phyloP scores from a whole-genome alignment of 2,888 invertebrate species.

The Frankliniella fusca region DNA sequence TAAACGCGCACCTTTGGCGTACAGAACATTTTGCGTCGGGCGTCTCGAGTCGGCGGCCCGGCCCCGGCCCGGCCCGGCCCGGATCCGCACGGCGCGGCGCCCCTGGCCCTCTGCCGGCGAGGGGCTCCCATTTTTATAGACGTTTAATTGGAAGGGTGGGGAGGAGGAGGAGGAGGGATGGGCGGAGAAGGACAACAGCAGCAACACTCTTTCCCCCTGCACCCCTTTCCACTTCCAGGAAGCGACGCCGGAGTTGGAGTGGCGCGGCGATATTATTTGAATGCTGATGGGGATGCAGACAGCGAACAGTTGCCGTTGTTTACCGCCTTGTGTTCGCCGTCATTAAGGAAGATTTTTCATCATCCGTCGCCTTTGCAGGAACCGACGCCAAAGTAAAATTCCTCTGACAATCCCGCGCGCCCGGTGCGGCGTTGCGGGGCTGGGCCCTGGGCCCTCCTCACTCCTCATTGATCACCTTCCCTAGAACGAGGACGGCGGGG shows the following conservation, averaged over 20 bases:
- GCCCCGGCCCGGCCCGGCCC: too few species aligned
- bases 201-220: not conserved
- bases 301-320: not conserved
- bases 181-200: not conserved
- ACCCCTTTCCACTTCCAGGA: not conserved
- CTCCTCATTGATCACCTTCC: too few species aligned
- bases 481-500: too few species aligned
- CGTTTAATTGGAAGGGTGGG: not conserved
- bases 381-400: not conserved
- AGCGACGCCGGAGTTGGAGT: not conserved
- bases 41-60: too few species aligned
- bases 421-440: not conserved
- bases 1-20: too few species aligned
- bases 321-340: not conserved
- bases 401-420: too few species aligned
- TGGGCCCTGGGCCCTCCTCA: too few species aligned
- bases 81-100: too few species aligned
- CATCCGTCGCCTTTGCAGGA: not conserved
- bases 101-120: too few species aligned
- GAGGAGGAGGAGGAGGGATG: not conserved
- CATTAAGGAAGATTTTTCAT: not conserved
- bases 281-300: not conserved
- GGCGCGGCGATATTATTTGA: not conserved
- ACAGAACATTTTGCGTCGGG: too few species aligned
- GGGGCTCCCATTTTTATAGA: conserved; percentile 4